Conservation (phyloP, 2,113 vertebrate species). For the Antigone vipio region DNA sequence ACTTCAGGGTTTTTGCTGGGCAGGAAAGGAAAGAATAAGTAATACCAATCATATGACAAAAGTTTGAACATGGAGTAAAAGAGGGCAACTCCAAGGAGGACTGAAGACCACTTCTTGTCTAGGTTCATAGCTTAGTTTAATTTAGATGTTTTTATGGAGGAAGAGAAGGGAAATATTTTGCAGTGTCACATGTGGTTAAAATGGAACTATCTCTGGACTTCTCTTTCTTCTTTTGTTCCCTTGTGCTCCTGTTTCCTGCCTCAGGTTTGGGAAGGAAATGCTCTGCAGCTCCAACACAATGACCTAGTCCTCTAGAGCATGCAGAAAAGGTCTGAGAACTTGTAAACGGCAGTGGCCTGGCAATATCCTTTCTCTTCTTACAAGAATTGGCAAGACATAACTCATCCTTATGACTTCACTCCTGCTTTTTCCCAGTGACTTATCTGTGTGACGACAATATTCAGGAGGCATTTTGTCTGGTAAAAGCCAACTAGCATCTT, state of each 20-base stretch:
- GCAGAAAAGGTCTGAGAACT: background rate
- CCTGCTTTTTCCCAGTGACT: background rate
- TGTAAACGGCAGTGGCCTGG: background rate
- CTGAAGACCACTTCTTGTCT: background rate
- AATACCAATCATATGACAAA: background rate
- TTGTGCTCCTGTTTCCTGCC: conserved; percentile 28
- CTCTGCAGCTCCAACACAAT: conserved; percentile 5
- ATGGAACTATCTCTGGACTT: background rate
- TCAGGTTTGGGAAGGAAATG: conserved; percentile 44
- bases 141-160: background rate
- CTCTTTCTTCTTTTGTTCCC: conserved; percentile 49
- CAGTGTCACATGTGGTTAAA: background rate
- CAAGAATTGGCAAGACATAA: background rate
- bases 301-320: background rate
- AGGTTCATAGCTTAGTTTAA: background rate
- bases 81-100: background rate
- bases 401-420: background rate
- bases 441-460: background rate
- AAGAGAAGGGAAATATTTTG: conserved; percentile 29
- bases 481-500: background rate
- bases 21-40: background rate
- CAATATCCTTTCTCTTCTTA: background rate
- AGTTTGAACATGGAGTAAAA: background rate
- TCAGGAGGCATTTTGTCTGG: background rate
- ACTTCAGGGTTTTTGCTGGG: background rate